These are phyloP conservation scores for Acheta domesticus DNA, from an alignment of 2,888 invertebrate genomes.

Conservation along the genomic window DNA sequence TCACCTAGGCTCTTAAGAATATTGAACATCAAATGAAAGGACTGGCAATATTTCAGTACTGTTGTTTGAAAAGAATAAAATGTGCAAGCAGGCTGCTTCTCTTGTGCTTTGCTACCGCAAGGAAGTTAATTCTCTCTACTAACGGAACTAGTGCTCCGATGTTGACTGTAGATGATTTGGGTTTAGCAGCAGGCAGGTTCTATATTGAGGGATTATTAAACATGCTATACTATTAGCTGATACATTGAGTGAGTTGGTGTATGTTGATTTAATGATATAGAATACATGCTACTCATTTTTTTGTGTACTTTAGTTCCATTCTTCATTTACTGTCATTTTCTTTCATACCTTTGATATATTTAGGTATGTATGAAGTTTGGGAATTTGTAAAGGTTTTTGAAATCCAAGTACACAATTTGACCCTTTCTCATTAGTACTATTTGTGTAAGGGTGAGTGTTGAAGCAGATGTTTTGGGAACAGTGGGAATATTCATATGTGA, in stretches of 20 bases:
- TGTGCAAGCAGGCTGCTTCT: slow-evolving; percentile 18
- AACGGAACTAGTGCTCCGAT: neutral
- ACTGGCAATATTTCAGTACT: too few species aligned
- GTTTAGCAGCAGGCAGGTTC: slow-evolving; percentile 3
- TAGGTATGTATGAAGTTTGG: neutral
- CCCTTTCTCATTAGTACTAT: neutral
- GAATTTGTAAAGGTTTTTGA: neutral
- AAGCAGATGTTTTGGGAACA: neutral
- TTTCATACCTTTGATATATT: neutral
- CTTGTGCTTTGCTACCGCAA: slow-evolving; percentile 2
- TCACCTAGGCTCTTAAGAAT: too few species aligned
- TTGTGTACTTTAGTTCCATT: neutral
- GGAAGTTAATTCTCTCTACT: neutral
- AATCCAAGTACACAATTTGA: neutral
- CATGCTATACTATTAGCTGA: neutral
- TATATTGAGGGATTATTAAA: neutral
- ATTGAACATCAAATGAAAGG: too few species aligned
- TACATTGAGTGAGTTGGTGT: neutral
- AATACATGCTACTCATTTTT: neutral
- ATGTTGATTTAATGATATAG: neutral
- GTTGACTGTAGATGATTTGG: neutral
- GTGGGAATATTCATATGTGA: neutral
- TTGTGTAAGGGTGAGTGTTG: neutral
- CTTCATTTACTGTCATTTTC: slow-evolving; percentile 3
- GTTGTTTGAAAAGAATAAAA: neutral